These are phyloP conservation scores for Albula glossodonta DNA, from an alignment of 2,113 vertebrate genomes.

Conservation along the genomic window DNA sequence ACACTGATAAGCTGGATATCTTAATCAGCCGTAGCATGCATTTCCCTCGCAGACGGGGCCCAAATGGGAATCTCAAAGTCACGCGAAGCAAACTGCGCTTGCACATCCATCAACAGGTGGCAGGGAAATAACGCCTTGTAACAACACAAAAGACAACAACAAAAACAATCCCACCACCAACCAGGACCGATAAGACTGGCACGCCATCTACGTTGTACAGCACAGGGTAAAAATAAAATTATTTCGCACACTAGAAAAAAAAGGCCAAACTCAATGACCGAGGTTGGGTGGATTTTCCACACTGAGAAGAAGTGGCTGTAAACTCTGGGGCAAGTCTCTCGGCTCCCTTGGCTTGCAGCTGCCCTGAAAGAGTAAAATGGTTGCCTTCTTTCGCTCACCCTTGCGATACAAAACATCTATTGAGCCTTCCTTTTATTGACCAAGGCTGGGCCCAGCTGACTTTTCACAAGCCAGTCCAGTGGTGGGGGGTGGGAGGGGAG, in stretches of 20 bases:
- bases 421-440: constrained; percentile 77
- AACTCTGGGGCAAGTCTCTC: constrained; percentile 79
- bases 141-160: neutral
- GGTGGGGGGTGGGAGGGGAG: constrained; percentile 55
- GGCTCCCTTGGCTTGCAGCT: constrained; percentile 73
- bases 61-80: neutral
- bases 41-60: neutral
- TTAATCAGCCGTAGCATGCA: neutral
- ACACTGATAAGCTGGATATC: neutral
- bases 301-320: constrained; percentile 73
- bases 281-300: too few relatives aligned
- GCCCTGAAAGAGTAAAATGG: constrained; percentile 82
- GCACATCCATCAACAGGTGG: constrained; percentile 6
- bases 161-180: neutral
- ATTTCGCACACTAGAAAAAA: neutral
- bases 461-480: constrained; percentile 84
- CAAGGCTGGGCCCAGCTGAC: constrained; percentile 78
- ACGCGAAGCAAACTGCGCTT: neutral
- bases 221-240: neutral
- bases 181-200: neutral
- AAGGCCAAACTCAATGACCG: neutral
- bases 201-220: neutral
- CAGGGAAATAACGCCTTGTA: neutral
- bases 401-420: constrained; percentile 82
- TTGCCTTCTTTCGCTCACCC: constrained; percentile 81